A percentile compares a stretch with the other conserved stretches of the same genome.
phyloP scores from a whole-genome alignment of 2,888 invertebrate species.

The Gortyna flavago region DNA sequence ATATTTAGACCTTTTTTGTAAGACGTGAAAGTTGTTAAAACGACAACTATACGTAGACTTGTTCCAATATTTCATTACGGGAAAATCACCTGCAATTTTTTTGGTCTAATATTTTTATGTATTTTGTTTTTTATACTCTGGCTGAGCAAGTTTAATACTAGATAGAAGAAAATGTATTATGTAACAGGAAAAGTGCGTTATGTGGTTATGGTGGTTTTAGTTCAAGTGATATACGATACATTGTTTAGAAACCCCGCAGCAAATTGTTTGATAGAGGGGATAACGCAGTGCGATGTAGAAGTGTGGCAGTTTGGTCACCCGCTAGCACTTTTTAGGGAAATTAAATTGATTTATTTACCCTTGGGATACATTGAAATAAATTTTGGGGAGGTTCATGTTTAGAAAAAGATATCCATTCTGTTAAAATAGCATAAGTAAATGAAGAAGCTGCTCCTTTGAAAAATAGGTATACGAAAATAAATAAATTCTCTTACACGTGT shows the following conservation, averaged over 20 bases:
- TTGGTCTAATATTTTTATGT: no score
- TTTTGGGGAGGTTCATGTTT: constrained; percentile 5
- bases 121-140: not conserved
- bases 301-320: constrained; percentile 13
- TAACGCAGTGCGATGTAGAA: not conserved
- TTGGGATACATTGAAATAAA: constrained; percentile 12
- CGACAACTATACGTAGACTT: not conserved
- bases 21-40: constrained; percentile 29
- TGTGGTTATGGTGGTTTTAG: constrained; percentile 18
- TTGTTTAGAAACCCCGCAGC: constrained; percentile 11
- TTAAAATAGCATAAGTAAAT: not conserved
- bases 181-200: not conserved
- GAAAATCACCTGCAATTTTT: not conserved
- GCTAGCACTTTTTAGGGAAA: constrained; percentile 17
- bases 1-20: constrained; percentile 6
- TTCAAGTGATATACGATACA: constrained; percentile 13
- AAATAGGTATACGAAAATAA: not conserved
- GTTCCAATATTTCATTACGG: not conserved
- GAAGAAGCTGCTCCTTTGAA: not conserved
- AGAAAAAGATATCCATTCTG: not conserved
- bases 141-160: not conserved
- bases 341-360: constrained; percentile 44
- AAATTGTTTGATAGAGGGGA: constrained; percentile 11
- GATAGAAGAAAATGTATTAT: constrained; percentile 1
- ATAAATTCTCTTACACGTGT: constrained; percentile 10